Base-by-base conservation (phyloP, 2,113 vertebrate genomes). In the Cygnus buccinator region DNA sequence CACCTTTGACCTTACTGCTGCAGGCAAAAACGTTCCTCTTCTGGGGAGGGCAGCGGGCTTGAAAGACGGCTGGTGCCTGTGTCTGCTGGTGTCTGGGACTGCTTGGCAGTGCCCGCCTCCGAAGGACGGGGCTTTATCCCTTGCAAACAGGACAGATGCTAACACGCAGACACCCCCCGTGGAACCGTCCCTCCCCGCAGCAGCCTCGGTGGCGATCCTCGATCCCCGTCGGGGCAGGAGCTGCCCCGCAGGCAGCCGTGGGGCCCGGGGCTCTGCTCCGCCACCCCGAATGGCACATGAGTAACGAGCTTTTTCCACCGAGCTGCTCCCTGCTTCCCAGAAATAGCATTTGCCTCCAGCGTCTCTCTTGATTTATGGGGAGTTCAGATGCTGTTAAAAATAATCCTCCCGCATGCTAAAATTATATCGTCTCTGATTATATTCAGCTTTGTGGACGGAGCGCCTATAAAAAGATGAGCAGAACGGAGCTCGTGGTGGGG, bases 271-370 rank as follows among this genome's bases (percentile, higher is more conserved):
- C 29, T 55, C 37, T 8, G 37, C 26, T 22, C 52, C 4, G 14
- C 6, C 39, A n/a, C 16, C 26, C n/a, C 3, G 9, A 1, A 3
- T 4, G n/a, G 9, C 25, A 19, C 1, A 1, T 0, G 21, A 50
- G 44, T 2, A 35, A 54, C 0, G 4, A 31, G 48, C 61, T 68
- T 50, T n/a, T n/a, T 57, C 84, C 71, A 73, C 23, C 1, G 6
- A 61, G 23, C 68, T 9, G 54, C 72, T 73, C 61, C 8, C 5
- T 3, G 13, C 73, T 71, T 67, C 83, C 83, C 74, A 76, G 48
- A 55, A 80, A 61, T 37, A 74, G 79, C 6, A 0, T 77, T 65
- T 58, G 74, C 41, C 77, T 87, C 31, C 37, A 3, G 2, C 4
- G 18, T 11, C 89, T 71, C 76, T 18, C 74, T 23, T 84, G 70